Percentiles rank a stretch among this genome's conserved stretches.
Evolutionary conservation across 2,888 invertebrate species (phyloP).

Genomic region (Drosophila acutilabella): DNA sequence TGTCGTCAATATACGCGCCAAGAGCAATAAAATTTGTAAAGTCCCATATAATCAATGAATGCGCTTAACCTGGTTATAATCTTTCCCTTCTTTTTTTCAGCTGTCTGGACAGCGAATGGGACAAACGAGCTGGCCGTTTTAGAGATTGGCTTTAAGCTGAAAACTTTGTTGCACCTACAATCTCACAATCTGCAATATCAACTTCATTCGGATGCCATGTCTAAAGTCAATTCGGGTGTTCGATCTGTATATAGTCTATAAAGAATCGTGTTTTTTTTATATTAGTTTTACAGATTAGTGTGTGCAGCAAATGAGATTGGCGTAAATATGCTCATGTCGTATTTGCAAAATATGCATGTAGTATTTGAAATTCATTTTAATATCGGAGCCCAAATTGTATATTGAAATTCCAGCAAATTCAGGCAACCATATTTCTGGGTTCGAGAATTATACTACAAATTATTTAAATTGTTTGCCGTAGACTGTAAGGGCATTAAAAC

Average conservation of each 20-base stretch:
- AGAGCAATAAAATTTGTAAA: conserved; percentile 71
- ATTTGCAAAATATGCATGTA: conserved; percentile 10
- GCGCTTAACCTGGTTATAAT: no score
- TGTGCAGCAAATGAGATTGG: conserved; percentile 27
- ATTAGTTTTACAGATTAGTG: conserved; percentile 25
- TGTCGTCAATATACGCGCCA: conserved; percentile 82
- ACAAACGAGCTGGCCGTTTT: conserved; percentile 63
- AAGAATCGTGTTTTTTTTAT: conserved; percentile 13
- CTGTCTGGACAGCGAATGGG: conserved; percentile 70
- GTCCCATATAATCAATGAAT: background rate
- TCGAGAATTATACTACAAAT: background rate
- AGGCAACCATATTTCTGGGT: conserved; percentile 20
- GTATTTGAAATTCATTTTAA: conserved; percentile 22
- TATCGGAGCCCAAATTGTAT: conserved; percentile 45
- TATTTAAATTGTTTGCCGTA: conserved; percentile 9
- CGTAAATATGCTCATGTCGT: conserved; percentile 29
- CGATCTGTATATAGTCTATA: conserved; percentile 85
- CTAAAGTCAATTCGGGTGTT: conserved; percentile 85
- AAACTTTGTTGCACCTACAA: conserved; percentile 57
- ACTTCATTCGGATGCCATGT: conserved; percentile 71
- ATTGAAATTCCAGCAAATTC: conserved; percentile 45
- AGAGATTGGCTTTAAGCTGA: conserved; percentile 70
- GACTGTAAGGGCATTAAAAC: background rate
- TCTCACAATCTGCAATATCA: conserved; percentile 69
- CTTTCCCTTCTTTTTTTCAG: conserved; percentile 17